These are phyloP conservation scores for Aythya fuligula DNA, from an alignment of 2,797 vertebrate species.

Conservation along the genomic window DNA sequence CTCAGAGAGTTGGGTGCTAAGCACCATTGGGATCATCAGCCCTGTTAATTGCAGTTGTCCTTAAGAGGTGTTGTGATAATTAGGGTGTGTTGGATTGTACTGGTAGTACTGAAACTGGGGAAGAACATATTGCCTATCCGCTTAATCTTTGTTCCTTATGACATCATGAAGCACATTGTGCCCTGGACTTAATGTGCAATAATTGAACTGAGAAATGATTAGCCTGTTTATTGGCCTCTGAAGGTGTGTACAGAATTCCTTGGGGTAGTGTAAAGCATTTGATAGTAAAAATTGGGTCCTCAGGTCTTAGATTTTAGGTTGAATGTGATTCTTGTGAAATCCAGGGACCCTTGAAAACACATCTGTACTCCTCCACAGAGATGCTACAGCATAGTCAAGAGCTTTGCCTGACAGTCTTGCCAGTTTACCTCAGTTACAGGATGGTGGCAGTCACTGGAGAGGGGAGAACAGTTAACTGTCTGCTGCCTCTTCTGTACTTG, in stretches of 20 bases:
- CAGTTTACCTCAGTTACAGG: not conserved
- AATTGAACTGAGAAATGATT: slow-evolving; percentile 7
- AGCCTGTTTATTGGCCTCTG: not conserved
- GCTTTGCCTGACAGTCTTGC: not conserved
- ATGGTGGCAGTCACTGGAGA: not conserved
- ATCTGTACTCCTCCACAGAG: not conserved
- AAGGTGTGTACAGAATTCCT: not conserved
- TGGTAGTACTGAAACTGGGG: not conserved
- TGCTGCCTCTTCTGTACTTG: not conserved
- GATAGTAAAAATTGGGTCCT: not conserved
- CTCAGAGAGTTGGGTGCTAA: not conserved
- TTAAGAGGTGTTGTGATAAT: not conserved
- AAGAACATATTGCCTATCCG: not conserved
- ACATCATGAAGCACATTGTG: not conserved
- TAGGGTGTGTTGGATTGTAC: not conserved
- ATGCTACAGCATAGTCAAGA: not conserved
- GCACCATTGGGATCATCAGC: not conserved
- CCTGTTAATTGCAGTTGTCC: not conserved
- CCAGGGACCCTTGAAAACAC: not conserved
- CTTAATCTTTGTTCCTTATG: not conserved
- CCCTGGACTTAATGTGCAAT: not conserved
- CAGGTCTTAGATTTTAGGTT: not conserved
- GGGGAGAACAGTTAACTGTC: not conserved
- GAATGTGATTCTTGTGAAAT: not conserved
- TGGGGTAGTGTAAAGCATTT: not conserved